Percentiles rank a stretch among this genome's conserved stretches.
phyloP scores from a whole-genome alignment of 2,113 vertebrate species.

The Connochaetes taurinus region DNA sequence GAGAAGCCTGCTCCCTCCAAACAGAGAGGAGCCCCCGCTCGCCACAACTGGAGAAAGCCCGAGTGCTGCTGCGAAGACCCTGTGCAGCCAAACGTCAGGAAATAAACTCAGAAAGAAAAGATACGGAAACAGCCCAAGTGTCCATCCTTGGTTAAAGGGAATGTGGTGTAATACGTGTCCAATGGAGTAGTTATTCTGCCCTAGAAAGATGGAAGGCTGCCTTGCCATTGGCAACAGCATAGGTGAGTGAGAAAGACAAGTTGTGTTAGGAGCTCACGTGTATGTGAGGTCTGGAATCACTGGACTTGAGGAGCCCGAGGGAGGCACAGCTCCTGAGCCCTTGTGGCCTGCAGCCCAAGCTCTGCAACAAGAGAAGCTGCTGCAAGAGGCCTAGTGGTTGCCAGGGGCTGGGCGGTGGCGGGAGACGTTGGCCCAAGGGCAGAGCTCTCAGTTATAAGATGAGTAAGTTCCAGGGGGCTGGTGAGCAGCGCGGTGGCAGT shows the following conservation, averaged over 20 bases:
- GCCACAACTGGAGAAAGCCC: not conserved
- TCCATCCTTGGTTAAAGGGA: not conserved
- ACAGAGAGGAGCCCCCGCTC: not conserved
- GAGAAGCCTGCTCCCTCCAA: not conserved
- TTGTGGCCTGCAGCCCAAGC: not conserved
- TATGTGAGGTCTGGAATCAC: not conserved
- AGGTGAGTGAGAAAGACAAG: not conserved
- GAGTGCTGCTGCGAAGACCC: fast-evolving
- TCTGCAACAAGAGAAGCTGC: not conserved
- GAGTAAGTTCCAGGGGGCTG: not conserved
- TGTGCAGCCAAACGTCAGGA: fast-evolving
- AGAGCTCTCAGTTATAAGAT: not conserved
- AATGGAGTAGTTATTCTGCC: not conserved
- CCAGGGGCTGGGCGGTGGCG: fast-evolving
- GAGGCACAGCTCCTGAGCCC: not conserved
- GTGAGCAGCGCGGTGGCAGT: fast-evolving
- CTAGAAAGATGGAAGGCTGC: not conserved
- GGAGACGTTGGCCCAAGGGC: not conserved
- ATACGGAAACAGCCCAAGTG: not conserved
- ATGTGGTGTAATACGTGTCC: not conserved
- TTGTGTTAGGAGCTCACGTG: not conserved
- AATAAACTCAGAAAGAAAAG: not conserved
- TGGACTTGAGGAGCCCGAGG: not conserved
- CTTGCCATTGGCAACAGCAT: not conserved
- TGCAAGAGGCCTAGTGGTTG: not conserved